Base-by-base conservation (phyloP, 2,113 vertebrate genomes). In the Podocnemis expansa region DNA sequence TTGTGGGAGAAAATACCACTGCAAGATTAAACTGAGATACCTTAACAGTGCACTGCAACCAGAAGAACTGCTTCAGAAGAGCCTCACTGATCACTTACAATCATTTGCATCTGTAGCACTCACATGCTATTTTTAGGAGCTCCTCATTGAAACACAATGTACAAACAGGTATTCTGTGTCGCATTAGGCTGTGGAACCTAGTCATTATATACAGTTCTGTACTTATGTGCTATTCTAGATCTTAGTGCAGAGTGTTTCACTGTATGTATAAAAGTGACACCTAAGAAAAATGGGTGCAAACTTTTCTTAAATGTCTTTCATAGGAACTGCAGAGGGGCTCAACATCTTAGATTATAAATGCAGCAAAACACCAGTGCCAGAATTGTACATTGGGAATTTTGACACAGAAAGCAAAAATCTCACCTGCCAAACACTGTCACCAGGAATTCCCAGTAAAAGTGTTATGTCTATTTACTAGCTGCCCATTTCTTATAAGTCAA, bases 161-260 rank as follows among this genome's bases (percentile, higher is more conserved):
- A 38, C 80, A 85, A 85, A 80, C 55, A 87, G 76, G 60, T 60
- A 17, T 22, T 80, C 19, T 82, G 58, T 47, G 12, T 19, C 25
- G 13, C 60, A 58, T 83, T 78, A 85, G 38, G 85, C 79, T 93
- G 76, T 90, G 93, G 87, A 91, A 90, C 73, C 75, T 80, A 73
- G 89, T 94, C 78, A 56, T 21, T 82, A 76, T 49, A 1, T 25
- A 47, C 11, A 80, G 27, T 54, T 45, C 21, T 24, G 25, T 75
- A 80, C 52, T 82, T 82, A 88, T 90, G 93, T 89, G 41, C 41
- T 90, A 27, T 51, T 93, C 11, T 87, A 86, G 80, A 63, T 4
- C 34, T 52, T 83, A 51, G 73, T 85, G 92, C 93, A 1, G 31
- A 78, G 81, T 55, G 29, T 31, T 79, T 91, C 83, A 55, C 67